Base-by-base conservation (phyloP, 2,797 vertebrate species). In the Notolabrus celidotus region DNA sequence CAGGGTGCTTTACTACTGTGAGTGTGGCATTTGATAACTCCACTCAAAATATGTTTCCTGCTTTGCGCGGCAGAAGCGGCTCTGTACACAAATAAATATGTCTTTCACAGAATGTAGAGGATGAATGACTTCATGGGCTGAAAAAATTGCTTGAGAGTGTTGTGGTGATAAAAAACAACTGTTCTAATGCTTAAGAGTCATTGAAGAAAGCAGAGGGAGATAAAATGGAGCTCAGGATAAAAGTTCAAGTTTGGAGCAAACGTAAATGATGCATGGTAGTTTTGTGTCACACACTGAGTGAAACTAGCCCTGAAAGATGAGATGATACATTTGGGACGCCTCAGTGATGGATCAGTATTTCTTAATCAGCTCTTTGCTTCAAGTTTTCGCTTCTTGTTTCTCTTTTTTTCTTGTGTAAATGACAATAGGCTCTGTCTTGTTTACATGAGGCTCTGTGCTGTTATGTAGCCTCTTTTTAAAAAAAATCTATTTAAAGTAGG, bases 401-500 rank as follows among this genome's bases (percentile, higher is more conserved):
- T 52, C 11, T 56, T 68, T 56, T 72, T 59, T 36, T 27, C 38
- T 58, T n/a, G 29, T 38, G 75, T n/a, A n/a, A 39, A 67, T 72
- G 60, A 22, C 42, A 75, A 51, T 77, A 51, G 54, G 16, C 59
- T 77, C 57, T 25, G n/a, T 31, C 43, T 59, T 7, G 11, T n/a
- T 36, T 20, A 12, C 19, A 17, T 29, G 15, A 19, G 27, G 1
- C 34, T 71, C 53, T 33, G 27, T 33, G 45, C 47, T 55, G 58
- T 11, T 9, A 4, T 53, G 42, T 27, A 67, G 52, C 62, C 60
- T 46, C 49, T 46, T 36, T 75, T 59, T 57, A 23, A 47, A 55
- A 54, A 25, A 55, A 54, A 25, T 77, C 72, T 65, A 43, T 72
- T 85, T 70, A 53, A 85, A 83, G 71, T 70, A 71, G 70, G 77